A percentile compares a stretch with the other conserved stretches of the same genome.
Evolutionary conservation across 1,140 invertebrate species (phyloP).

Genomic region (Chironomus tepperi): DNA sequence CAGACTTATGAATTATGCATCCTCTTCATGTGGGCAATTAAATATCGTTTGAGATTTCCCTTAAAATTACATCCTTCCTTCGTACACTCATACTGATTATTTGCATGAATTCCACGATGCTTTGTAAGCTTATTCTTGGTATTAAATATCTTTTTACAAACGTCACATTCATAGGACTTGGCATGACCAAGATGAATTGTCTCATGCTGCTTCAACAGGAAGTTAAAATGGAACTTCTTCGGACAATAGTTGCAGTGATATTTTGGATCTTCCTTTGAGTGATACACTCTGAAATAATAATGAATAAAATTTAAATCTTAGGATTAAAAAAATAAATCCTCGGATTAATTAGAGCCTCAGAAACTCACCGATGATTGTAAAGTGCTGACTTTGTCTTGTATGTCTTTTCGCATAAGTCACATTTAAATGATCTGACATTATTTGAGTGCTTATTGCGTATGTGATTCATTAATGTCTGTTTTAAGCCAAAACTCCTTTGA

Average conservation of each 20-base stretch:
- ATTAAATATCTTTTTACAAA: conserved; percentile 1
- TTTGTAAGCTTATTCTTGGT: conserved; percentile 1
- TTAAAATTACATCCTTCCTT: conserved; percentile 3
- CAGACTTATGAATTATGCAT: not conserved
- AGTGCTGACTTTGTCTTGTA: not conserved
- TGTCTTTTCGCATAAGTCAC: not conserved
- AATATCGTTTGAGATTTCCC: conserved; percentile 20
- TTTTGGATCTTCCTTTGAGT: not conserved
- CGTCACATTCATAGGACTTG: not conserved
- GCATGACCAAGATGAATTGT: not conserved
- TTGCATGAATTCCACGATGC: not conserved
- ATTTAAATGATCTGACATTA: not conserved
- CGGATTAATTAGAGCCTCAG: too few relatives aligned
- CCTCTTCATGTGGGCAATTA: conserved; percentile 3
- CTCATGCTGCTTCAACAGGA: not conserved
- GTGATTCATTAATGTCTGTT: conserved; percentile 16
- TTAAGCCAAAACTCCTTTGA: not conserved
- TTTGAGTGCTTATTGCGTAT: conserved; percentile 5
- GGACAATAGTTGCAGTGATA: conserved; percentile 2
- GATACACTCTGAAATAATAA: not conserved
- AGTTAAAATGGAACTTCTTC: conserved; percentile 16
- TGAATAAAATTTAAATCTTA: too few relatives aligned
- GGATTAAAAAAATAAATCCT: too few relatives aligned
- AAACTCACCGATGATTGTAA: not conserved
- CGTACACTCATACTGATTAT: not conserved